Base-by-base conservation (phyloP, 2,888 invertebrate genomes). In the Lypha dubia region DNA sequence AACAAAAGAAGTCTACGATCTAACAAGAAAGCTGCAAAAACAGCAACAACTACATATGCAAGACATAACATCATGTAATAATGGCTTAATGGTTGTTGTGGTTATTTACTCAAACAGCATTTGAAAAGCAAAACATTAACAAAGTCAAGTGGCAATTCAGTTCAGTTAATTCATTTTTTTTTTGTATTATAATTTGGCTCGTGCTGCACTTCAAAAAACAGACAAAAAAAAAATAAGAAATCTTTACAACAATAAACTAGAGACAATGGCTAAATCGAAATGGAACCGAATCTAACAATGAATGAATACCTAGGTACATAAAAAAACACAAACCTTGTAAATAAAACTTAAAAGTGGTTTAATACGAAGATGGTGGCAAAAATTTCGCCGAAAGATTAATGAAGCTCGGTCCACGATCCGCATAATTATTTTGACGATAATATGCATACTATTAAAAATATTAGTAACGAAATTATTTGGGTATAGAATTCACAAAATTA, bases 41-140 rank as follows among this genome's bases (percentile, higher is more conserved):
- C 24, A 73, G 38, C 51, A 44, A 46, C 24, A 74, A 60, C 74
- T 68, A n/a, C n/a, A n/a, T n/a, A 58, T 62, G 17, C 35, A 74
- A 77, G 73, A 80, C 62, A 68, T 77, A 80, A 84, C 81, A 81
- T 84, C 84, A 81, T 84, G 84, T 84, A 84, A 84, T 84, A 81
- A 77, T 81, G 80, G 84, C 77, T 84, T 80, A 84, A 84, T 84
- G 77, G 67, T 17, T 58, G 70, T 46, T 38, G 58, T 46, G 51
- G 58, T 51, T 80, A 44, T 49, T 76, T 71, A 79, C 60, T 76
- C 28, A 76, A 81, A 65, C n/a, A 67, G 56, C 71, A 56, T 32
- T 49, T 49, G 46, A 35, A 71, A 65, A 65, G 63, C 35, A 44
- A 63, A 44, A 56, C 9, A 62, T 62, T 79, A 63, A 53, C 71